Evolutionary conservation across 64 coral and sea anemone species (phyloP).

Genomic region (Stichodactyla mertensii): DNA sequence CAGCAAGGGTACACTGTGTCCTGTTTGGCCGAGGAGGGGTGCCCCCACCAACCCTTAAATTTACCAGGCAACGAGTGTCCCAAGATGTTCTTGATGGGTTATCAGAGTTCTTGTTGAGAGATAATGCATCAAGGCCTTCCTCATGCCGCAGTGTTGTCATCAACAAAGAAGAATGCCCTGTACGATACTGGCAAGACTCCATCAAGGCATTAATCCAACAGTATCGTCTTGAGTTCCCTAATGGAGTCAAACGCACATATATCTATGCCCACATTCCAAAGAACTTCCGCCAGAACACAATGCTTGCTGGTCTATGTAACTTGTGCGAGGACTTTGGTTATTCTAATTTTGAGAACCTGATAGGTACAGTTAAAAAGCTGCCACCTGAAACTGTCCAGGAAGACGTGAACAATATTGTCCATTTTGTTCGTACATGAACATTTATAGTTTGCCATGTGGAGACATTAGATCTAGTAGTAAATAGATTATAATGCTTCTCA

Average conservation of each 20-base stretch:
- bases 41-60: conserved; percentile 16
- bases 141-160: conserved; percentile 49
- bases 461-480: no score
- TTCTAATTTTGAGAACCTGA: conserved; percentile 30
- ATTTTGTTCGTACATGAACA: no score
- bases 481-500: no score
- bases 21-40: conserved; percentile 44
- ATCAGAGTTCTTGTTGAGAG: conserved; percentile 19
- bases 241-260: conserved; percentile 42
- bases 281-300: conserved; percentile 41
- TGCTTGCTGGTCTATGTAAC: conserved; percentile 48
- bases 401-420: not conserved
- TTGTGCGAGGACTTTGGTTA: conserved; percentile 41
- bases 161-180: conserved; percentile 29
- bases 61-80: conserved; percentile 18
- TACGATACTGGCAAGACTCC: conserved; percentile 47
- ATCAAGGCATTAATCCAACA: conserved; percentile 28
- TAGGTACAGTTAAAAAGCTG: conserved; percentile 18
- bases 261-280: conserved; percentile 47
- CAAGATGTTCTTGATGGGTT: conserved; percentile 25
- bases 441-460: no score
- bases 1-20: conserved; percentile 32
- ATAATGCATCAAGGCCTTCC: conserved; percentile 33
- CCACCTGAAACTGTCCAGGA: not conserved
- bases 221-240: conserved; percentile 21